Evolutionary conservation across 2,113 vertebrate genomes (phyloP), one percentile per base, ranked within the genome.

Genomic region (Carassius gibelio): DNA sequence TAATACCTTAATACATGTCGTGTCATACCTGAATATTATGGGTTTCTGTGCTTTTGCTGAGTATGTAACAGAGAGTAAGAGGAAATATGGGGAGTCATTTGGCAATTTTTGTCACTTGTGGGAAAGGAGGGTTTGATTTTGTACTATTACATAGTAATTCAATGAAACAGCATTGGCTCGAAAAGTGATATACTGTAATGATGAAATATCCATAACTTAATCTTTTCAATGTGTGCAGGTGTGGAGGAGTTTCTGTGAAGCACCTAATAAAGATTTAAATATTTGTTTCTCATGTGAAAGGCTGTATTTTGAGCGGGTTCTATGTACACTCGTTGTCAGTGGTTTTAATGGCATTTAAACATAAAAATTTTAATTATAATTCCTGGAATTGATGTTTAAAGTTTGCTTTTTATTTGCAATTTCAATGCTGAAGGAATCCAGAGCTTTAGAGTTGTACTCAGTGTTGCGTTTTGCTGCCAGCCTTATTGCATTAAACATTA

Each of bases 401-500:
- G 61, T 50, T 9, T 14, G 34, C 15, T 61, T 79, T 76, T 78
- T 26, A 57, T 34, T 61, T 17, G 42, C 68, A 50, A 13, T 50
- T 50, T 50, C 13, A 50, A 50, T 14, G 48, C 11, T 50, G 48
- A 13, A 50, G 48, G 48, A 50, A 50, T 62, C 50, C 14, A 55
- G 50, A 42, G 71, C 45, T 76, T 30, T 55, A 30, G 48, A 1
- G 57, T 64, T 64, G n/a, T 55, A 6, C 23, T 76, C 23, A 59
- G 23, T 52, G 14, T 17, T 75, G 7, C 17, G 17, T 59, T 59
- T 52, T 30, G n/a, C 75, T 57, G 30, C 23, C 14, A 57, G 75
- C 26, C 3, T 14, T 77, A n/a, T 78, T 78, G 76, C 30, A 61
- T 78, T n/a, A 78, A 78, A 78, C 19, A 42, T 61, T 59, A 59